Base-by-base conservation (phyloP, 1,140 invertebrate species). In the Arion vulgaris region DNA sequence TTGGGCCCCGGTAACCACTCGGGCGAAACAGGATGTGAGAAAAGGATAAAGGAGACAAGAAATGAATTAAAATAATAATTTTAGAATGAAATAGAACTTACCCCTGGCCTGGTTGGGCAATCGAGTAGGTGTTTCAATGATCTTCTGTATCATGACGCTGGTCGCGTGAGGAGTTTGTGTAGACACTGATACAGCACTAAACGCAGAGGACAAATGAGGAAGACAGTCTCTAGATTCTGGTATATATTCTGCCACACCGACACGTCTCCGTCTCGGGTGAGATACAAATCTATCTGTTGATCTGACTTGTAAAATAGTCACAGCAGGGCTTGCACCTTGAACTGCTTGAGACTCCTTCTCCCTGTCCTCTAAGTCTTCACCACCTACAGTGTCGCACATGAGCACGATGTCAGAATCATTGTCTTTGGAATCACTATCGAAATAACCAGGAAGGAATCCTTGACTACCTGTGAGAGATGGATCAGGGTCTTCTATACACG, bases 141-240 rank as follows among this genome's bases (percentile, higher is more conserved):
- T 62, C 19, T 68, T 28, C 23, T 68, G 51, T 38, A 78, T 78
- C 5, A 78, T 19, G 9, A 39, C 26, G 36, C 53, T 66, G 62
- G 76, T 53, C 51, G n/a, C 36, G 38, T 78, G 76, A 17, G 76
- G 76, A 13, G 76, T 78, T 34, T 78, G 76, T 39, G 76, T 78
- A 34, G 76, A 57, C 34, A 78, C 76, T 0, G 76, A 78, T 9
- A 78, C 76, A 7, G 34, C 39, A 28, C 49, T 1, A 26, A 23
- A 66, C 32, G 9, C 45, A 19, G 4, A 19, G 17, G 39, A 36
- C 32, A n/a, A 17, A 0, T 49, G 38, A 17, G 39, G 39, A n/a
- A 38, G 39, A 39, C 26, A 28, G 17, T 49, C 45, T n/a, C 51
- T 62, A 28, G 75, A 77, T 17, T 17, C 57, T 26, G 1, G n/a